Conservation (phyloP, 2,888 invertebrate genomes). For the Torymus tubicola region DNA sequence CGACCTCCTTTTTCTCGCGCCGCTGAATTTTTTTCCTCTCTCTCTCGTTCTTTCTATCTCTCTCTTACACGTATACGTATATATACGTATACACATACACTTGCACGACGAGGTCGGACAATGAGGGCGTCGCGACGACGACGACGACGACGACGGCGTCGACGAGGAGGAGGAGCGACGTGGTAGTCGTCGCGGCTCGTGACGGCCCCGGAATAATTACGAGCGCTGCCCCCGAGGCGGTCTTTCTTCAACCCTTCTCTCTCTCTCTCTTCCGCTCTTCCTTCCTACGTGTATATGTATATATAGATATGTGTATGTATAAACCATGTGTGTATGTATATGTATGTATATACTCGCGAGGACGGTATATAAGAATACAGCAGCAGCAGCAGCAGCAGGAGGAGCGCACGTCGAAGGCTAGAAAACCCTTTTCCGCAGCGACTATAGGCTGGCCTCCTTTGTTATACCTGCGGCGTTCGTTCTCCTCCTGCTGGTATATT, state of each 20-base stretch:
- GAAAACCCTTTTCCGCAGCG: constrained; percentile 4
- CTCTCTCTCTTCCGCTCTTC: constrained; percentile 45
- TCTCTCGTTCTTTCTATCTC: neutral
- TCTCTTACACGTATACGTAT: neutral
- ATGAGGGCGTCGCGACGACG: constrained; percentile 48
- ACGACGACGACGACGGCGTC: constrained; percentile 33
- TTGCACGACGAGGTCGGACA: constrained; percentile 13
- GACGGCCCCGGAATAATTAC: constrained; percentile 68
- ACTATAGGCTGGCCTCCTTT: neutral
- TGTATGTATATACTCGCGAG: neutral
- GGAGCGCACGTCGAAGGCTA: constrained; percentile 14
- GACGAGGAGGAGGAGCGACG: constrained; percentile 15
- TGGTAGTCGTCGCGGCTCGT: constrained; percentile 28
- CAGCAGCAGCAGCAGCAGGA: neutral
- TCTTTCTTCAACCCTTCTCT: constrained; percentile 32
- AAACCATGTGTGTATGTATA: too few relatives aligned
- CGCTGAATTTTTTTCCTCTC: constrained; percentile 14
- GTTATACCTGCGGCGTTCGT: neutral
- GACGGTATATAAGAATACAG: neutral
- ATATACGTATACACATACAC: too few relatives aligned
- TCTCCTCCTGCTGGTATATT: neutral
- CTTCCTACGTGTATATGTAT: neutral
- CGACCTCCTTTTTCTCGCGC: constrained; percentile 38
- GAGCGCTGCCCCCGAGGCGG: constrained; percentile 61
- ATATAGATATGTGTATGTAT: neutral